These are phyloP conservation scores for Hyles euphorbiae DNA, from an alignment of 1,140 invertebrate genomes.

Conservation along the genomic window DNA sequence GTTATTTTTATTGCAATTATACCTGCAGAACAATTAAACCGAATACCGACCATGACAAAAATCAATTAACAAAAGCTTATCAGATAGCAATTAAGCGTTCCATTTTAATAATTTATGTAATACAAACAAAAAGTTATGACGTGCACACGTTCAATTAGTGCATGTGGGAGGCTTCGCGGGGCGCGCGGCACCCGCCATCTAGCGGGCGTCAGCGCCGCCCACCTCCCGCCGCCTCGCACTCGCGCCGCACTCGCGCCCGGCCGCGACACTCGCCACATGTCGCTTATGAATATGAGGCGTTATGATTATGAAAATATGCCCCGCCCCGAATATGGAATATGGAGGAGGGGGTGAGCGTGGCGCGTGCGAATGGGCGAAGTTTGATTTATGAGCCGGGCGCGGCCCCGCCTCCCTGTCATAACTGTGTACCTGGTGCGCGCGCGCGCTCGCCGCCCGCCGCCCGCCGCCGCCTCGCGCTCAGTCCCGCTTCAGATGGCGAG, in stretches of 20 bases:
- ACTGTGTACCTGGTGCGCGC: slow-evolving; percentile 69
- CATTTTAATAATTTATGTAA: slow-evolving; percentile 24
- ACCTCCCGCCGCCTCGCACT: slow-evolving; percentile 37
- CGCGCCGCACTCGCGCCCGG: slow-evolving; percentile 14
- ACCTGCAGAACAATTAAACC: too few species aligned
- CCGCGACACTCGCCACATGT: slow-evolving; percentile 46
- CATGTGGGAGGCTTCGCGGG: slow-evolving; percentile 67
- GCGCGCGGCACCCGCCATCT: slow-evolving; percentile 64
- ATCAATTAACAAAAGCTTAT: slow-evolving; percentile 20
- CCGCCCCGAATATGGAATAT: slow-evolving; percentile 76
- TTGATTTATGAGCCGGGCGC: slow-evolving; percentile 74
- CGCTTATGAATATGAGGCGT: slow-evolving; percentile 75
- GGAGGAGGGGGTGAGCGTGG: slow-evolving; percentile 55
- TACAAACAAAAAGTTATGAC: slow-evolving; percentile 68
- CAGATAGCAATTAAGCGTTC: slow-evolving; percentile 17
- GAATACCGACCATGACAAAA: slow-evolving; percentile 2
- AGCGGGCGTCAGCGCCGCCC: slow-evolving; percentile 65
- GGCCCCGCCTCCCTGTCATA: slow-evolving; percentile 74
- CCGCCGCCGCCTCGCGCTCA: slow-evolving; percentile 60
- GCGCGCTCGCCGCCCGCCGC: slow-evolving; percentile 51
- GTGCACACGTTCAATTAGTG: slow-evolving; percentile 68
- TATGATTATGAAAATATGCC: slow-evolving; percentile 77
- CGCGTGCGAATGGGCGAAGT: slow-evolving; percentile 74
- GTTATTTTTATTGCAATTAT: too few species aligned
- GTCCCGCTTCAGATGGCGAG: slow-evolving; percentile 71